Base-by-base conservation (phyloP, 1,140 invertebrate species). In the Dreissena polymorpha region DNA sequence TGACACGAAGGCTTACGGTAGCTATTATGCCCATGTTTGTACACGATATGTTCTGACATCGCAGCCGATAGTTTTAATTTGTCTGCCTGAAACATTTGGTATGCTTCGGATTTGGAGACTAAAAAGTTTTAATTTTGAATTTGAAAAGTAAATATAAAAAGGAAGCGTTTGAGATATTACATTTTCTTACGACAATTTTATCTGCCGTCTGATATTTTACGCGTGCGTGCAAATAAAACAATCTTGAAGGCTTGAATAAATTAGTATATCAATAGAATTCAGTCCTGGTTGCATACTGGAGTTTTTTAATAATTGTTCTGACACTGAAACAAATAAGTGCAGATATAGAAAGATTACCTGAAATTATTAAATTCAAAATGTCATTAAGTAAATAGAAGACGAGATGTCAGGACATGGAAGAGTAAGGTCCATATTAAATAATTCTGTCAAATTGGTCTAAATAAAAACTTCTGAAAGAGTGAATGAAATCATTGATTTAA, bases 51-150 rank as follows among this genome's bases (percentile, higher is more conserved):
- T 51, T 63, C 79, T 82, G 79, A 82, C 79, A 82, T 82, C 70
- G 29, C 16, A 82, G 79, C 71, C 74, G 79, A 82, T 82, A 82
- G 70, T 27, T 63, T 67, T 51, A 73, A 68, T 60, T 65, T 74
- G 79, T 67, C 79, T 82, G 79, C 79, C 79, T 70, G 57, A 72
- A 82, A 82, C 79, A 65, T 73, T 55, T 74, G 79, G 79, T 82
- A 82, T 82, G 79, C 51, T 82, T 82, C 39, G 69, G 79, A 82
- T 82, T 82, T 53, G 39, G 21, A 82, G 53, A 51, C 79, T 63
- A 82, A 82, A 82, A 73, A 82, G 79, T 82, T 82, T 82, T 82
- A 82, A 82, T 82, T 82, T 82, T 73, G 64, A 82, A 82, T 72
- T 82, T 71, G 79, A 72, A 82, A 82, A 82, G 79, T 82, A 82